Percentiles rank a stretch among this genome's conserved stretches.
These are phyloP conservation scores for Oasisia sp. DNA, from an alignment of 2,888 invertebrate species.

Conservation along the genomic window DNA sequence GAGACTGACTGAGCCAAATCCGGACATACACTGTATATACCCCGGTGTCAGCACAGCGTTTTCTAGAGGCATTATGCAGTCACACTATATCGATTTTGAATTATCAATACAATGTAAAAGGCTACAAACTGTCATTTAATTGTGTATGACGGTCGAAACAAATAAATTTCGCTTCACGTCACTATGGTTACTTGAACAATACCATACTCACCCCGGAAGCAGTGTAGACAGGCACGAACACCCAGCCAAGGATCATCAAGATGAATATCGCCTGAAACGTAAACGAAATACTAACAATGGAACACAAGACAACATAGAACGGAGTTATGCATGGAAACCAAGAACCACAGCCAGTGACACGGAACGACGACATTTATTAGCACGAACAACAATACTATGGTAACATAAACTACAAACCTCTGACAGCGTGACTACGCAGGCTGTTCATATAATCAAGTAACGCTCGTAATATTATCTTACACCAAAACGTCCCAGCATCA, in stretches of 20 bases:
- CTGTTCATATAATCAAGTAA: neutral
- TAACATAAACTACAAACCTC: neutral
- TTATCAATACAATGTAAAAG: too few relatives aligned
- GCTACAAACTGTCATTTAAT: too few relatives aligned
- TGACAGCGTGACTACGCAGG: neutral
- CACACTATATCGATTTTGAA: too few relatives aligned
- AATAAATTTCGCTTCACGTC: too few relatives aligned
- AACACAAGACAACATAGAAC: neutral
- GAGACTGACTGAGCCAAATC: too few relatives aligned
- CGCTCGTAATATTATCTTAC: neutral
- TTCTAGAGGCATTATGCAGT: too few relatives aligned
- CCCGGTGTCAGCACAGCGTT: too few relatives aligned
- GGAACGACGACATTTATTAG: neutral
- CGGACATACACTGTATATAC: too few relatives aligned
- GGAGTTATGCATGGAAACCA: neutral
- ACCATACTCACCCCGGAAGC: constrained; percentile 64
- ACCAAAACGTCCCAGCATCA: neutral
- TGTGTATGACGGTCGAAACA: too few relatives aligned
- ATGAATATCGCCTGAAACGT: constrained; percentile 67
- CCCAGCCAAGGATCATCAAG: constrained; percentile 69
- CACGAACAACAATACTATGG: neutral
- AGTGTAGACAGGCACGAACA: constrained; percentile 71
- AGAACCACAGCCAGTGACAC: neutral
- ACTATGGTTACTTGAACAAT: neutral
- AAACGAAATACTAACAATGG: neutral